Base-by-base conservation (phyloP, 2,888 invertebrate genomes). In the Phyllotreta striolata region DNA sequence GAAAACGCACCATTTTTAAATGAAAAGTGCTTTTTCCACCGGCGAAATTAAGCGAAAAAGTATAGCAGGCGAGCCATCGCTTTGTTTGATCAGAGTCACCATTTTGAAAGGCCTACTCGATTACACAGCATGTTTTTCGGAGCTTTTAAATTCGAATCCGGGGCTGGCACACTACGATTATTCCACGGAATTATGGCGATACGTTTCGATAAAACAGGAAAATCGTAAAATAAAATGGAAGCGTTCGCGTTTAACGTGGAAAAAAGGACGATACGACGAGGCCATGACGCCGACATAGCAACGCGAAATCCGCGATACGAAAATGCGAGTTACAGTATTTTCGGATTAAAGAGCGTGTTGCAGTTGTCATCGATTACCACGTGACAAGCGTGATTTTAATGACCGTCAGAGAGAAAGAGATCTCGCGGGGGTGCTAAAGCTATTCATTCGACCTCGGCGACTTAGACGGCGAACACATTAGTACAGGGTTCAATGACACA, bases 381-480 rank as follows among this genome's bases (percentile, higher is more conserved):
- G 88, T 88, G 88, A 88, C 87, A 85, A 75, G 73, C 78, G 86
- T 86, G 87, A 86, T 87, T 87, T 86, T 87, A 87, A 87, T 86
- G 87, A 87, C 85, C 85, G 85, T 85, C 84, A 69, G 72, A 66
- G 24, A 24, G 75, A 74, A 79, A 78, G 77, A 79, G 77, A 79
- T 78, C 77, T 76, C 77, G 86, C 85, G 87, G 87, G 87, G 86
- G 87, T 86, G 87, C 72, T 68, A 66, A 72, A 74, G 72, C 72
- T 72, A 73, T 69, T 74, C 73, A 72, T 72, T 74, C 71, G 62
- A 56, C 64, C 56, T 57, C 57, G 70, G 67, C 71, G 70, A 72
- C 72, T 70, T 74, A 72, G 71, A 72, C 71, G 70, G 71, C 67
- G 69, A 66, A 70, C 71, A 68, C 72, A 72, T 70, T 72, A 70